A percentile compares a stretch with the other conserved stretches of the same genome.
phyloP scores from a whole-genome alignment of 2,888 invertebrate genomes.

The Drosophila cognata region DNA sequence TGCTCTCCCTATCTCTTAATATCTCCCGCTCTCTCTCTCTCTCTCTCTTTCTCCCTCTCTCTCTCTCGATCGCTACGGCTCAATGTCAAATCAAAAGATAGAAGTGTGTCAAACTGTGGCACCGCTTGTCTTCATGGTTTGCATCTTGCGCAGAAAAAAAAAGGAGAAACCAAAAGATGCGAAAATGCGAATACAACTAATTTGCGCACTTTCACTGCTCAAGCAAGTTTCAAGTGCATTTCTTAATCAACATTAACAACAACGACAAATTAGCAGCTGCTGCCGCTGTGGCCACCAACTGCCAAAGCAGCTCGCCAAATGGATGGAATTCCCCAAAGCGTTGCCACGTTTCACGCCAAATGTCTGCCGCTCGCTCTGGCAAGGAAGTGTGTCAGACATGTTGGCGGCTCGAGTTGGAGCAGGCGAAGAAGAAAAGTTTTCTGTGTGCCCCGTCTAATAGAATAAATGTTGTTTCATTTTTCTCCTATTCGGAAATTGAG shows the following conservation, averaged over 20 bases:
- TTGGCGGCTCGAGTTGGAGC: slow-evolving; percentile 27
- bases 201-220: slow-evolving; percentile 32
- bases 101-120: slow-evolving; percentile 24
- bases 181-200: slow-evolving; percentile 19
- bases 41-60: not conserved
- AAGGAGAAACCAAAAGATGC: not conserved
- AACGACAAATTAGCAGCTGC: slow-evolving; percentile 34
- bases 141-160: not conserved
- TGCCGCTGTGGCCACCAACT: slow-evolving; percentile 20
- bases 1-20: not conserved
- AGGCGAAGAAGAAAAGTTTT: slow-evolving; percentile 46
- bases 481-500: slow-evolving; percentile 17
- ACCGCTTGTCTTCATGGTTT: not conserved
- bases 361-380: slow-evolving; percentile 8
- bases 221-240: slow-evolving; percentile 43
- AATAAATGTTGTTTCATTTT: slow-evolving; percentile 65
- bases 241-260: slow-evolving; percentile 19
- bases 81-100: slow-evolving; percentile 5
- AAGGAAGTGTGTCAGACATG: slow-evolving; percentile 68
- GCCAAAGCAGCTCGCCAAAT: slow-evolving; percentile 6
- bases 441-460: slow-evolving; percentile 53
- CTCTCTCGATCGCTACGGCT: slow-evolving; percentile 14
- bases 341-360: slow-evolving; percentile 8
- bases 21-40: not conserved
- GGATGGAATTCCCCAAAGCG: slow-evolving; percentile 35